Base-by-base conservation (phyloP, 2,113 vertebrate species). In the Phoxinus phoxinus region DNA sequence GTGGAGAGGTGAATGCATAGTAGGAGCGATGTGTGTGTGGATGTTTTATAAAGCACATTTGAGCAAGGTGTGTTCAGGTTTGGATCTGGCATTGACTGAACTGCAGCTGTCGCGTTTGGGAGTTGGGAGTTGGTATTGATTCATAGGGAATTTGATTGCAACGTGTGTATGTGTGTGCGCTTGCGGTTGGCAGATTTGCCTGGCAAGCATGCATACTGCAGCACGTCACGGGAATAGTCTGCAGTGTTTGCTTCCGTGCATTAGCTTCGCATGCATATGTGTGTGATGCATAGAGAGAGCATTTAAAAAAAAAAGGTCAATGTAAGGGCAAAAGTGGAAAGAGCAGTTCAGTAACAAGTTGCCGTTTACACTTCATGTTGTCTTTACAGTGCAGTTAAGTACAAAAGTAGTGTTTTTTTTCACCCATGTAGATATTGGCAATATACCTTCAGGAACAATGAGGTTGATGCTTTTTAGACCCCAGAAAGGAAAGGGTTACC, bases 71-170 rank as follows among this genome's bases (percentile, higher is more conserved):
- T 69, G 25, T 72, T 35, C 48, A 65, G 30, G 12, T 78, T 85
- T 63, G 30, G 63, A 53, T 74, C 79, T 87, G 56, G 87, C 92
- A 93, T 93, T 85, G 92, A 92, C 89, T 89, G 83, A 90, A 93
- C 89, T 94, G 93, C 93, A 89, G 93, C 84, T 91, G 89, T 79
- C 27, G 72, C 44, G 65, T 81, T 80, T 85, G 77, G 87, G 74
- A 81, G 77, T 86, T 84, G 81, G 83, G 63, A 86, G 83, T 84
- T 69, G 76, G 58, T 92, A 94, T 94, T 92, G 93, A 94, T 93
- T 93, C 90, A 90, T 90, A 90, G 90, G 83, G 88, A 37, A 87
- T 85, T 90, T 91, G 91, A 92, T 89, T 93, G 91, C 91, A 85
- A 85, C 86, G 84, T 89, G 90, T 82, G 86, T 90, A 87, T 80